Evolutionary conservation across 2,113 vertebrate species (phyloP).

Genomic region (Mirounga angustirostris): DNA sequence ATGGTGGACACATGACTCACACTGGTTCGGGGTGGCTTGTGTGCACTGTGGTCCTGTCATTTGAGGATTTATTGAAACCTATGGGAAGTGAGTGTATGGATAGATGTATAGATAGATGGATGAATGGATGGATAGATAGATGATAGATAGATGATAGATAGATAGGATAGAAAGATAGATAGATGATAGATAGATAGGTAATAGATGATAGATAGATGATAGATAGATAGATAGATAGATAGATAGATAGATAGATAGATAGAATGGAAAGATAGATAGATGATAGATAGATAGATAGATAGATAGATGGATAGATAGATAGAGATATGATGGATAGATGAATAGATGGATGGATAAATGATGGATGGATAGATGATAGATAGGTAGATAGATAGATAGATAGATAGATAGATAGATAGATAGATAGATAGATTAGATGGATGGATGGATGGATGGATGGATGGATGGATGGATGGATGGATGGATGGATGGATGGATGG

Average conservation of each 20-base stretch:
- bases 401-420: too few species aligned
- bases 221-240: background rate
- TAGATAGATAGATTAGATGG: too few species aligned
- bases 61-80: background rate
- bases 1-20: fast-evolving
- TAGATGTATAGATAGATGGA: background rate
- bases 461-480: too few species aligned
- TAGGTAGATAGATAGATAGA: too few species aligned
- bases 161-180: background rate
- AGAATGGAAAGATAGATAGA: too few species aligned
- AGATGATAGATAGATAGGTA: too few species aligned
- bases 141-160: background rate
- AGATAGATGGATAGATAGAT: background rate
- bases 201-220: background rate
- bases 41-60: fast-evolving
- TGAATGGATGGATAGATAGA: background rate
- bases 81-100: background rate
- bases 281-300: too few species aligned
- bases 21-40: fast-evolving
- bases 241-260: too few species aligned
- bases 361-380: background rate
- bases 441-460: too few species aligned
- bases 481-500: too few species aligned
- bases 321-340: too few species aligned
- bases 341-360: too few species aligned